Evolutionary conservation across 2,797 vertebrate genomes (phyloP), one percentile per base, ranked within the genome.

Genomic region (Strix occidentalis): DNA sequence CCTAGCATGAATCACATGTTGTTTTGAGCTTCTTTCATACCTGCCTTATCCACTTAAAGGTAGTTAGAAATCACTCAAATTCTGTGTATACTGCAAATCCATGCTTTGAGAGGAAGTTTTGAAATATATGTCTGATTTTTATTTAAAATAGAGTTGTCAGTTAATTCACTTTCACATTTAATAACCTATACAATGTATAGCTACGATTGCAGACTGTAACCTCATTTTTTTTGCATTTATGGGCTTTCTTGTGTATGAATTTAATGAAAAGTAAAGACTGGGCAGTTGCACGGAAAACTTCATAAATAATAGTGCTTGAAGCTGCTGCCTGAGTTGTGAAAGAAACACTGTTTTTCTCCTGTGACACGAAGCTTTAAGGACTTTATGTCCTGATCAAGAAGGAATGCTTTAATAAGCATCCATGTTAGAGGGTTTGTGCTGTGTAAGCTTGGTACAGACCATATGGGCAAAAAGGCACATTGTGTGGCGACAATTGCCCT

Each of bases 401-500:
- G 68, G 97, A 97, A 95, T 97, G 97, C 97, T 98, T 98, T 97
- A 97, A 97, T 97, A 96, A 95, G 97, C 97, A 94, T 97, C 95
- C 95, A 79, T 97, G 94, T 96, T 97, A 98, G 96, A 98, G 97
- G 97, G 98, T 97, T 98, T 89, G 97, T 97, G 89, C 98, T 96
- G 98, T 81, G 94, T 97, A 89, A 97, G 95, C 98, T 98, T 98
- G 97, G 98, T 98, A 85, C 98, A 98, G 98, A 99, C 97, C 99
- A 99, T 98, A 98, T 99, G 98, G 99, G 98, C 98, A 98, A 98
- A 98, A 98, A 98, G 97, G 97, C 98, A 98, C 97, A 97, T 98
- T 98, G 98, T 97, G 98, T 93, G 98, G 98, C 97, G 89, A 97
- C 97, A 94, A 98, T 98, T 97, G 97, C 98, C 98, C 98, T 98